Base-by-base conservation (phyloP, 1,140 invertebrate species). In the Drosophila murphyi region DNA sequence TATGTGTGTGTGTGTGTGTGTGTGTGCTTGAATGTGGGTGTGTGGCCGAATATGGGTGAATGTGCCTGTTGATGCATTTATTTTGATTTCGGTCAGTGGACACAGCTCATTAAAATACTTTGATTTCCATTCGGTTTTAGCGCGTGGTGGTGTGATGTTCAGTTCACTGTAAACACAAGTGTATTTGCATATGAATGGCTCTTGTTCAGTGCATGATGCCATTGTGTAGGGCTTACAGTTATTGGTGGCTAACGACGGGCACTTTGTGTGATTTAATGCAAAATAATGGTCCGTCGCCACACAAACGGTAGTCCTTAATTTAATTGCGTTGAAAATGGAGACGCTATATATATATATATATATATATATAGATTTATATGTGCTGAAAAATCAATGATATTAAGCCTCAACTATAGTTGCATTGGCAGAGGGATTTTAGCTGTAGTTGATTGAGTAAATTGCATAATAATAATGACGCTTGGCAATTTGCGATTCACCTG, bases 291-390 rank as follows among this genome's bases (percentile, higher is more conserved):
- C 39, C 10, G 39, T 10, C 8, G 39, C 7, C 39, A 43, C 39
- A 43, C 39, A 41, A n/a, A 43, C 39, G 39, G 39, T 43, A 43
- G 39, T 43, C 39, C 39, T 43, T 43, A 43, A n/a, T 43, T 43
- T n/a, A 43, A 43, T 43, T n/a, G 39, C 10, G 39, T n/a, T 43
- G 10, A 4, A 43, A 43, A 10, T n/a, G 39, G 10, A 2, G 39
- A 43, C 10, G 10, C 39, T n/a, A 43, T 4, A 43, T 20, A 20
- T 20, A 20, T 20, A 20, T 1, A 20, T 20, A 20, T 20, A 20
- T 20, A 20, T 20, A 20, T 20, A 20, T 20, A 20, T 20, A 20
- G 0, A 20, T 20, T 0, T 20, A 20, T 20, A 20, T 20, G 20
- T 20, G 20, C 10, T 43, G 5, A 3, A 43, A 43, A 43, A 43